Base-by-base conservation (phyloP, 2,113 vertebrate species). In the Anguilla rostrata region DNA sequence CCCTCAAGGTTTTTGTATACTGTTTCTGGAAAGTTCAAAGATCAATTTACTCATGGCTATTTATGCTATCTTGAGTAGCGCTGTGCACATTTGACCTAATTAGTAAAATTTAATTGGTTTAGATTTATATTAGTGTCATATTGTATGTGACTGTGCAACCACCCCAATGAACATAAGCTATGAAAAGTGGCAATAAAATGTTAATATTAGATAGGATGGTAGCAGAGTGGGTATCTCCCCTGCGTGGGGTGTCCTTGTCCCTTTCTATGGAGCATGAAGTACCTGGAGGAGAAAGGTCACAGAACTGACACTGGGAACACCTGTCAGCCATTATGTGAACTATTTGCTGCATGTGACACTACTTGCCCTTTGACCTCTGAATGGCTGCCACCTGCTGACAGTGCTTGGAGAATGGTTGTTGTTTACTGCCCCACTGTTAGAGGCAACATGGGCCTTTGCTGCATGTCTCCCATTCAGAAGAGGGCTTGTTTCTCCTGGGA, bases 301-400 rank as follows among this genome's bases (percentile, higher is more conserved):
- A 87, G 18, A 5, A 16, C 53, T 85, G 79, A 71, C 79, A 85
- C 66, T 34, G 7, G 16, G 39, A 57, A 78, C 86, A 89, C 53
- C 88, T 89, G 86, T 87, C 86, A 75, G 66, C 81, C 88, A 85
- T 84, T 63, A 83, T 71, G 39, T 39, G 0, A 85, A 81, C 84
- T 43, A 78, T 83, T 83, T 75, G 16, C 49, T 83, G 78, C 84
- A 79, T 81, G 49, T 34, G 8, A 87, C 26, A 40, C 43, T 71
- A 78, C 66, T 78, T 82, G 49, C 82, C 75, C 39, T 83, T 60
- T 83, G 82, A 83, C 82, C 29, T 57, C 53, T 83, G 56, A 57
- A 83, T 83, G 53, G 29, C 82, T 75, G 71, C 71, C 26, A 26
- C 71, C 71, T 83, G 82, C 82, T 83, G 53, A 83, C 34, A 84